Base-by-base conservation (phyloP, 1,140 invertebrate species). In the Drosophila paulistorum region DNA sequence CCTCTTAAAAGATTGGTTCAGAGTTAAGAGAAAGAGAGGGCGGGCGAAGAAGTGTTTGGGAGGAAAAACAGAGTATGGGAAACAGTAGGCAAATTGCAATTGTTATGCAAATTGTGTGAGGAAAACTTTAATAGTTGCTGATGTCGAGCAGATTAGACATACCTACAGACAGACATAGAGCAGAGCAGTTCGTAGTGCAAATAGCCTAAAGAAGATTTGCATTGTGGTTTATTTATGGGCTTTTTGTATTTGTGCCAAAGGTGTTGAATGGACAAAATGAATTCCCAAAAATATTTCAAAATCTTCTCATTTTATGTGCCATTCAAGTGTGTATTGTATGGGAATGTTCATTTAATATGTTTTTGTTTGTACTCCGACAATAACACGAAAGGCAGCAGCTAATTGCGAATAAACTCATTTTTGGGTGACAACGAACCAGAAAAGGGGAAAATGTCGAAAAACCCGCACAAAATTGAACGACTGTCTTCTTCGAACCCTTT, bases 321-420 rank as follows among this genome's bases (percentile, higher is more conserved):
- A 35, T 37, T 35, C 35, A 10, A 10, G 37, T 45, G 17, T 65
- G 11, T 57, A 5, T 37, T 5, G 17, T 5, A 58, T 17, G 14
- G 10, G 48, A 69, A 69, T 74, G 57, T 66, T 59, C 35, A 54
- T 70, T 66, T 71, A 63, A 77, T 77, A 77, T 74, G 65, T 58
- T 54, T 35, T 54, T 35, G 23, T 59, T 51, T 51, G 45, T 48
- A 20, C 45, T 20, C 45, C 20, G 45, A 9, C 45, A 48, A 45
- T 14, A 45, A 14, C 13, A 45, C 42, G 77, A 87, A 70, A 58
- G 70, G n/a, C 73, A 68, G 73, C 83, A 68, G 79, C 83, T 83
- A 87, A 87, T 87, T 89, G 79, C 73, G 64, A 71, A 82, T 75
- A 89, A 87, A 87, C 83, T 82, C 79, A 82, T 82, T 87, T 51